These are phyloP conservation scores for Prionace glauca DNA, from an alignment of 2,797 vertebrate species.

Conservation along the genomic window DNA sequence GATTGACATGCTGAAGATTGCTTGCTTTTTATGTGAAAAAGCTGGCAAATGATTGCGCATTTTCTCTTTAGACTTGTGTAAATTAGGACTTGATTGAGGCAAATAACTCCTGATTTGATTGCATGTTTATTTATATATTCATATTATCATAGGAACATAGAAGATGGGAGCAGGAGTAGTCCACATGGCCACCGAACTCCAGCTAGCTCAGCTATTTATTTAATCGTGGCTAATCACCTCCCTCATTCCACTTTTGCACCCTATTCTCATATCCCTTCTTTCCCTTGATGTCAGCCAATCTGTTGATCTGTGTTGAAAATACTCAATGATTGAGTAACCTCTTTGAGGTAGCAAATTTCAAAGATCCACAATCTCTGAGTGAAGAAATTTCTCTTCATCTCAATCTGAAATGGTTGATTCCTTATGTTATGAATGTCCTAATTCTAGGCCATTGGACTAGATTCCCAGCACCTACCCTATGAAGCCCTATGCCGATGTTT, in stretches of 20 bases:
- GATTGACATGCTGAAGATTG: not conserved
- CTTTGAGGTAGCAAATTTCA: not conserved
- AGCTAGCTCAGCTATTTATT: not conserved
- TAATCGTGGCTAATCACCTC: not conserved
- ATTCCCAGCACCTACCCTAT: not conserved
- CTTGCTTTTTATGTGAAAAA: not conserved
- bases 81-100: not conserved
- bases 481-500: not conserved
- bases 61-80: not conserved
- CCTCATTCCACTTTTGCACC: not conserved
- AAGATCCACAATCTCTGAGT: not conserved
- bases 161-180: not conserved
- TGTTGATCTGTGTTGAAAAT: not conserved
- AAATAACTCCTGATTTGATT: not conserved
- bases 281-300: not conserved
- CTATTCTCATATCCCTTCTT: not conserved
- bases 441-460: not conserved
- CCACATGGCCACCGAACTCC: not conserved
- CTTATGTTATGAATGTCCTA: not conserved
- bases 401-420: not conserved
- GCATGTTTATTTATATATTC: not conserved
- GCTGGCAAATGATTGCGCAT: not conserved
- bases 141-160: not conserved
- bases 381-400: not conserved
- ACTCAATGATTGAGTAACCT: not conserved